These are phyloP conservation scores for Aproaerema taeniolella DNA, from an alignment of 2,888 invertebrate species.

Conservation along the genomic window DNA sequence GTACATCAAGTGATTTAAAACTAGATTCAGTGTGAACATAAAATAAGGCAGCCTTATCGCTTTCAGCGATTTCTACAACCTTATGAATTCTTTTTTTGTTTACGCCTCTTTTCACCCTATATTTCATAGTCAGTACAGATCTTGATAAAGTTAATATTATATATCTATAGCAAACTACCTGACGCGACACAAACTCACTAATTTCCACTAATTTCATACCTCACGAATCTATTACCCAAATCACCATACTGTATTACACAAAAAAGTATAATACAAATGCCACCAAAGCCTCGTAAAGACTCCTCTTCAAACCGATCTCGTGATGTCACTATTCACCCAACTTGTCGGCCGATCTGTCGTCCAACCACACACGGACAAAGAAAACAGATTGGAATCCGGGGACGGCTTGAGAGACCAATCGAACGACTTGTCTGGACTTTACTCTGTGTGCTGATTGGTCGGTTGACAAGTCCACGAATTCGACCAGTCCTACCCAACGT, in stretches of 20 bases:
- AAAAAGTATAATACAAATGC: conserved; percentile 1
- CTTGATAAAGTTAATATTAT: too few species aligned
- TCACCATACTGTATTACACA: conserved; percentile 8
- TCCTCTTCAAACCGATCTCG: conserved; percentile 36
- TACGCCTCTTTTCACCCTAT: too few species aligned
- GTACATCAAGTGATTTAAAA: too few species aligned
- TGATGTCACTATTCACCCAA: conserved; percentile 37
- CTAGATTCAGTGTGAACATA: too few species aligned
- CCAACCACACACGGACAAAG: conserved; percentile 56
- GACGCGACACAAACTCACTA: too few species aligned
- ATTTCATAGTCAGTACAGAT: too few species aligned
- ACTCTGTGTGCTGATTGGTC: conserved; percentile 29
- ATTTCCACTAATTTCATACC: too few species aligned
- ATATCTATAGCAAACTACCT: too few species aligned
- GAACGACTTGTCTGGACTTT: conserved; percentile 23
- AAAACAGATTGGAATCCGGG: conserved; percentile 59
- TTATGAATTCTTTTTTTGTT: too few species aligned
- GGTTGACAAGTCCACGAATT: conserved; percentile 36
- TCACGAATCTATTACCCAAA: conserved; percentile 8
- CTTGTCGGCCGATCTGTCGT: conserved; percentile 36
- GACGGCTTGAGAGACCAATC: conserved; percentile 30
- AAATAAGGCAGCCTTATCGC: too few species aligned
- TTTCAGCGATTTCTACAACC: too few species aligned
- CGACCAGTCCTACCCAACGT: conserved; percentile 43
- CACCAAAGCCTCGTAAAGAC: conserved; percentile 27